Evolutionary conservation across 2,113 vertebrate genomes (phyloP).

Genomic region (Tetrax tetrax): DNA sequence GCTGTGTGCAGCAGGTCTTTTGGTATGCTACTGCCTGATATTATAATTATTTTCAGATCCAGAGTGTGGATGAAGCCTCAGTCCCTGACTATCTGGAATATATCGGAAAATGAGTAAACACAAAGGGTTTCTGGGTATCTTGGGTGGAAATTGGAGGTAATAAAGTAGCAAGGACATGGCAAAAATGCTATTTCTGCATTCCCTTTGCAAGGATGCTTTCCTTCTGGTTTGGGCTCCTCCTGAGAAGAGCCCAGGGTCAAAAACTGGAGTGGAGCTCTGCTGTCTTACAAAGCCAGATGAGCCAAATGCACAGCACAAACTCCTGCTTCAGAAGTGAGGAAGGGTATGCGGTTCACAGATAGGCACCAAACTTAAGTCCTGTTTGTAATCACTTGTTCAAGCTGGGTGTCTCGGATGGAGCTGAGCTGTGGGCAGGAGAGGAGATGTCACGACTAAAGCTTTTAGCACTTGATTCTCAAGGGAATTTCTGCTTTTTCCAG

Average conservation of each 20-base stretch:
- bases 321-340: background rate
- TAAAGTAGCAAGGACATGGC: background rate
- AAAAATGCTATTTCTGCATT: slow-evolving; percentile 15
- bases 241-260: background rate
- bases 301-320: background rate
- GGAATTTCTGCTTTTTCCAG: background rate
- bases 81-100: background rate
- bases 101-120: slow-evolving; percentile 7
- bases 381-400: background rate
- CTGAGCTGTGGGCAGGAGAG: background rate
- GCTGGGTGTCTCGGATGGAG: background rate
- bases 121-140: background rate
- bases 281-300: accelerated
- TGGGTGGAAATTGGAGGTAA: background rate
- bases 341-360: background rate
- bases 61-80: background rate
- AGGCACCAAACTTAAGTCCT: background rate
- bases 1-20: background rate
- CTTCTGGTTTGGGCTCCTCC: background rate
- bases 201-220: background rate
- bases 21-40: background rate
- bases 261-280: background rate
- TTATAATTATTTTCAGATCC: slow-evolving; percentile 1
- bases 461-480: background rate
- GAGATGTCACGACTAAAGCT: background rate